Evolutionary conservation across 35 echinoderm and acorn worm genomes (phyloP), one percentile per base, ranked within the genome.

Genomic region (Ophioderma brevispina): DNA sequence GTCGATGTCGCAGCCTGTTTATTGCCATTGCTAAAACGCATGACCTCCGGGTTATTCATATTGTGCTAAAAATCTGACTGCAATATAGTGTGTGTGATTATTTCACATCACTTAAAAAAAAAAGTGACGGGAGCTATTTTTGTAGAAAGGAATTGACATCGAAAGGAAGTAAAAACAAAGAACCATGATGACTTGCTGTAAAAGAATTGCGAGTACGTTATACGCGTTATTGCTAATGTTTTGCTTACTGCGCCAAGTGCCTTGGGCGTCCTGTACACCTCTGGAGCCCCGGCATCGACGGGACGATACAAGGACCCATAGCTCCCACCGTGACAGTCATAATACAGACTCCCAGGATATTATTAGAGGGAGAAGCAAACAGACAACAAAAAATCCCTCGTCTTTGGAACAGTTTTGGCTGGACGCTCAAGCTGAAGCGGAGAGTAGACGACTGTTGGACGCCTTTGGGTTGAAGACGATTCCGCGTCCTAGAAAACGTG

Each of bases 381-480:
- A 25, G 4, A 70, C 5, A 6, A 25, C 10, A 25, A n/a, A n/a
- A n/a, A n/a, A n/a, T n/a, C 28, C 59, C 5, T 3, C 10, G n/a
- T 13, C 15, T 70, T 70, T 70, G n/a, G 59, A 70, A 6, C 59
- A 30, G 28, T 70, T 70, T 70, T 70, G 59, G 59, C 5, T 70
- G 2, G 59, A 70, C n/a, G 59, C 59, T 70, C 83, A 30, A 63
- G 83, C 33, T 23, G 49, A 70, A 63, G 83, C 56, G 21, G 83
- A 85, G 55, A 85, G 52, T 35, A 35, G 21, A 28, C 31, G 55
- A 40, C 52, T 85, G 14, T 38, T 85, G 32, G 83, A 85, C 33
- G 83, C 83, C 30, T 85, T 85, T 59, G 83, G 83, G 36, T 59
- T 85, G 37, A 85, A 63, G 52, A 85, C 83, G 33, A 59, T 85